Conservation (phyloP, 30 jellyfish, hydroid and myxozoan genomes). For the Pseudorhiza aurosa region DNA sequence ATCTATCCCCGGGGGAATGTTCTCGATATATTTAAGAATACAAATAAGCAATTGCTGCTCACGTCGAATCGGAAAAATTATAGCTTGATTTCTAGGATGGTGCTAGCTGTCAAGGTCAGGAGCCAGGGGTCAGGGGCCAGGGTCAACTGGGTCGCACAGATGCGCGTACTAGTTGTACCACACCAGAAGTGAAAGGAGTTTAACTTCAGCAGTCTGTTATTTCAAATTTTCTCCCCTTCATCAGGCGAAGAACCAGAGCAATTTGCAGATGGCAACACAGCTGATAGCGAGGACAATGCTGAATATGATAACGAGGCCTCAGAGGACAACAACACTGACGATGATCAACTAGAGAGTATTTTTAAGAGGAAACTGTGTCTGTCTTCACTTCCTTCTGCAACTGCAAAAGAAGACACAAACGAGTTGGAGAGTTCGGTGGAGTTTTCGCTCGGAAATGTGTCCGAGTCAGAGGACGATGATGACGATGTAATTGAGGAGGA, state of each 20-base stretch:
- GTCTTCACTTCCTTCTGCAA: conserved; percentile 52
- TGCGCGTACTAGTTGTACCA: too few relatives aligned
- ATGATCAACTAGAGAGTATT: conserved; percentile 47
- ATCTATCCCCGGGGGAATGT: too few relatives aligned
- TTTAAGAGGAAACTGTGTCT: conserved; percentile 40
- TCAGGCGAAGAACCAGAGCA: conserved; percentile 13
- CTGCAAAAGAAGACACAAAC: conserved; percentile 21
- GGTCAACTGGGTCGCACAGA: too few relatives aligned
- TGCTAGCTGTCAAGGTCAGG: too few relatives aligned
- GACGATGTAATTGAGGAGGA: conserved; percentile 61
- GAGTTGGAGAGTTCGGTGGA: conserved; percentile 95
- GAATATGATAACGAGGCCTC: conserved; percentile 61
- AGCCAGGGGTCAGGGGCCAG: too few relatives aligned
- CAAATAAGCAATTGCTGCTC: too few relatives aligned
- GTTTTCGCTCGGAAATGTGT: conserved; percentile 50
- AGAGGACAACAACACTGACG: conserved; percentile 68
- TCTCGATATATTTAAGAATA: too few relatives aligned
- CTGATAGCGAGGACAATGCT: conserved; percentile 76
- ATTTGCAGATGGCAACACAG: conserved; percentile 74
- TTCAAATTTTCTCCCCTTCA: background rate
- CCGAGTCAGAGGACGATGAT: conserved; percentile 68
- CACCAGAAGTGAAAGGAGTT: background rate
- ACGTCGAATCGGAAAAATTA: too few relatives aligned
- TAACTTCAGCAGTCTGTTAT: background rate
- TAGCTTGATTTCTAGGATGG: too few relatives aligned